Percentiles rank a stretch among this genome's conserved stretches.
Conservation (phyloP, 2,888 invertebrate genomes). For the Leptinotarsa juncta region DNA sequence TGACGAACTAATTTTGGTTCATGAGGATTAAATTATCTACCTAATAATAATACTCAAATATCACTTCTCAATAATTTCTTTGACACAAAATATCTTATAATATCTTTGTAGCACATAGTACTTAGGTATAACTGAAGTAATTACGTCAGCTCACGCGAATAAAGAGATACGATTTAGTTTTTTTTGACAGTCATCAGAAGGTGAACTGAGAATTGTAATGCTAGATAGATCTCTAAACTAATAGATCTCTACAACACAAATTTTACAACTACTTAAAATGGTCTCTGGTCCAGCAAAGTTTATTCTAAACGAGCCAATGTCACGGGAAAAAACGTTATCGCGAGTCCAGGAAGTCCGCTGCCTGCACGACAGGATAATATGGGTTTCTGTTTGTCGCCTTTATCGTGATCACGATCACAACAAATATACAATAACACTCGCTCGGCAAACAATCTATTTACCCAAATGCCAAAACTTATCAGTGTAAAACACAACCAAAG, state of each 20-base stretch:
- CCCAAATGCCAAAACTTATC: conserved; percentile 51
- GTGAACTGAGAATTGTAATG: too few species aligned
- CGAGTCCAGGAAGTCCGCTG: conserved; percentile 58
- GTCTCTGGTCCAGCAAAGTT: conserved; percentile 29
- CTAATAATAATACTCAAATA: too few species aligned
- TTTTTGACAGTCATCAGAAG: too few species aligned
- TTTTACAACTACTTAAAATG: neutral
- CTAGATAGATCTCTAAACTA: too few species aligned
- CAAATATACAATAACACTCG: conserved; percentile 51
- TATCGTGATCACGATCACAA: conserved; percentile 58
- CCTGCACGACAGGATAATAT: conserved; percentile 58
- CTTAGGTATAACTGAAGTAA: too few species aligned
- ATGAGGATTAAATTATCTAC: too few species aligned
- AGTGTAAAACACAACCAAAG: conserved; percentile 37
- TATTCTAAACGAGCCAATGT: conserved; percentile 25
- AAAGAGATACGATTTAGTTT: too few species aligned
- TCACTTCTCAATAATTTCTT: too few species aligned
- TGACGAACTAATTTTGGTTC: too few species aligned
- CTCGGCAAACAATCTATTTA: conserved; percentile 52
- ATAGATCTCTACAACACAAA: neutral
- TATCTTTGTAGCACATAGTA: too few species aligned
- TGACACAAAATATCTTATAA: too few species aligned
- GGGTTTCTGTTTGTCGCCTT: conserved; percentile 54
- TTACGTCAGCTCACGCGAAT: too few species aligned
- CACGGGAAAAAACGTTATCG: conserved; percentile 44